Evolutionary conservation across 2,113 vertebrate species (phyloP), one percentile per base, ranked within the genome.

Genomic region (Sylvilagus bachmani): DNA sequence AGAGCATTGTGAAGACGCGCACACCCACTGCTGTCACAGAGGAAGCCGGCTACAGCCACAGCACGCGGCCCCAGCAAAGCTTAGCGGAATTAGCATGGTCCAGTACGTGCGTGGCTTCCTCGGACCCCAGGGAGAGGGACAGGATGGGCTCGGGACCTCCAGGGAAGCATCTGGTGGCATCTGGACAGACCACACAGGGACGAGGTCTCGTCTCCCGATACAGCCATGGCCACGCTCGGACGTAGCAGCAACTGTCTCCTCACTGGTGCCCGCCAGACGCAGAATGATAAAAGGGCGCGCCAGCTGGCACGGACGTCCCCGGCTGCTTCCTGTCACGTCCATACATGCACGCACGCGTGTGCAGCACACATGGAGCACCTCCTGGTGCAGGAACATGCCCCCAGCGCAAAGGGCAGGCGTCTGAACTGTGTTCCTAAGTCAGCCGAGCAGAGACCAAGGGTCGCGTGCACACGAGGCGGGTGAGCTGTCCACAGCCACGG

Each of bases 261-360:
- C 29, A 19, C 31, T 3, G 4, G 74, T 10, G 14, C 25, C 5
- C 3, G 1, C 31, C 31, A 29, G 4, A 44, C 22, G 17, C 11
- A 51, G 29, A 49, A 69, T 51, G 33, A 31, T 6, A 51, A 38
- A 44, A 21, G 4, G 7, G 25, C 58, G 6, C 8, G 10, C 1
- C 25, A 24, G 8, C 1, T 29, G 12, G 71, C 11, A 21, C 5
- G 64, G 33, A 8, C 0, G 19, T 13, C 5, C n/a, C 0, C 17
- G 0, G 25, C 9, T 5, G 19, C 51, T 44, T 10, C 10, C 44
- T 5, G 0, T 51, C 16, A n/a, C 38, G 51, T 29, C 49, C 8
- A 19, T 73, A 67, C 10, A 16, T 10, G 24, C n/a, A n/a, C 10
- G 5, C 33, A 14, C n/a, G 0, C 22, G 44, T 44, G 44, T 44